These are phyloP conservation scores for Macaria liturata DNA, from an alignment of 2,888 invertebrate species.

Conservation along the genomic window DNA sequence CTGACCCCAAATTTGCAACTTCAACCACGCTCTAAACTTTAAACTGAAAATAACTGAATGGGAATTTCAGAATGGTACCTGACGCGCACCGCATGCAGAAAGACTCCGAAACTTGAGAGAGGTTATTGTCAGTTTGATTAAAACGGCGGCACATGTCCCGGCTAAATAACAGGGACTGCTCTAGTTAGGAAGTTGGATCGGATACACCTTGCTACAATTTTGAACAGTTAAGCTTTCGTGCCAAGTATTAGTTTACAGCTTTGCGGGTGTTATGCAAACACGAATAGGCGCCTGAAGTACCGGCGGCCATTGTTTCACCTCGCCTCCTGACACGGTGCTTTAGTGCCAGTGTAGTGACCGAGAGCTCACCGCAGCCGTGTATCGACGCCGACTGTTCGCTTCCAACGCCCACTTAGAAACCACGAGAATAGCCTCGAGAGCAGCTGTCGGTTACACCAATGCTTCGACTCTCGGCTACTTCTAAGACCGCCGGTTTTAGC, in stretches of 20 bases:
- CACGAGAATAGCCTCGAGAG: no score
- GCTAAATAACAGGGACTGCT: constrained; percentile 27
- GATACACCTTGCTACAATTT: constrained; percentile 44
- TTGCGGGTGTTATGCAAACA: constrained; percentile 51
- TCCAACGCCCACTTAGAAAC: constrained; percentile 1
- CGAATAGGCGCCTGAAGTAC: constrained; percentile 43
- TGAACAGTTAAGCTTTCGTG: constrained; percentile 43
- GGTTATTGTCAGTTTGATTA: constrained; percentile 37
- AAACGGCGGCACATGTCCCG: constrained; percentile 29
- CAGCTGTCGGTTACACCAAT: no score
- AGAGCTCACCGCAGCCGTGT: constrained; percentile 28
- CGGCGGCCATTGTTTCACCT: constrained; percentile 42
- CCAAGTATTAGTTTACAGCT: constrained; percentile 52
- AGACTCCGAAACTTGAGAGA: constrained; percentile 31
- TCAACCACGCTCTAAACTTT: constrained; percentile 17
- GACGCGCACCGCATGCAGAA: constrained; percentile 28
- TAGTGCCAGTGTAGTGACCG: constrained; percentile 31
- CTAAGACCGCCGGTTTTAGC: no score
- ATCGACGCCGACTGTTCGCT: constrained; percentile 23
- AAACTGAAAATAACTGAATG: constrained; percentile 28
- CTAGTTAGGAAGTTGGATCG: constrained; percentile 34
- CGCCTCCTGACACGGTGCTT: constrained; percentile 31
- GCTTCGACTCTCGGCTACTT: no score
- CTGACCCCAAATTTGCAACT: constrained; percentile 12
- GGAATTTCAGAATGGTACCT: constrained; percentile 31